A percentile compares a stretch with the other conserved stretches of the same genome.
Conservation (phyloP, 1,140 invertebrate species). For the Lanistes nyassanus region DNA sequence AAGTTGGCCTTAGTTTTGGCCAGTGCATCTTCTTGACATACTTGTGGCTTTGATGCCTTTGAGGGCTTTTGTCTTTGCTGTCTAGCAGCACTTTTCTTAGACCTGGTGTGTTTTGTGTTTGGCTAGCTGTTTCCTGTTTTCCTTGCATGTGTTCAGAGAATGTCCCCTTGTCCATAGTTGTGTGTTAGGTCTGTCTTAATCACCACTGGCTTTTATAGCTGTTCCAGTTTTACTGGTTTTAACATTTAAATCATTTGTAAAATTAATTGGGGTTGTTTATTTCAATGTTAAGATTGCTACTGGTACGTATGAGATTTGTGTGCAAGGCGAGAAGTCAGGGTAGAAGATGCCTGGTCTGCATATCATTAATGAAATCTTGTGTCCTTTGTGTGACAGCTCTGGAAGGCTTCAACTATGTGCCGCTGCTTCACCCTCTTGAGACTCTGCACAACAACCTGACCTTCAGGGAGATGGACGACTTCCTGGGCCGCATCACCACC, state of each 20-base stretch:
- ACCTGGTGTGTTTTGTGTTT: neutral
- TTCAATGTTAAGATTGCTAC: neutral
- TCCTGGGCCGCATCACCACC: constrained; percentile 71
- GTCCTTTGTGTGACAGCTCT: constrained; percentile 46
- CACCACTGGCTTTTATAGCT: neutral
- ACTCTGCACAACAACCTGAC: constrained; percentile 96
- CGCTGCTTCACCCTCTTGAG: constrained; percentile 91
- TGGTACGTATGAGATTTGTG: neutral
- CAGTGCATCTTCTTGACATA: too few species aligned
- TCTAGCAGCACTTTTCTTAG: too few species aligned
- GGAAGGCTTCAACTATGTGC: constrained; percentile 75
- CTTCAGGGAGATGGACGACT: constrained; percentile 86
- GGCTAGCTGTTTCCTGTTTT: neutral
- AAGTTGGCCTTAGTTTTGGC: too few species aligned
- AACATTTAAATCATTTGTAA: neutral
- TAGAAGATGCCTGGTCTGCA: neutral
- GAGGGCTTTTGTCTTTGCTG: too few species aligned
- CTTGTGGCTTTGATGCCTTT: too few species aligned
- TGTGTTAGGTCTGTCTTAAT: neutral
- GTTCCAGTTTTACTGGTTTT: neutral
- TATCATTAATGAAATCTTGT: neutral
- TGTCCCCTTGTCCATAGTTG: neutral
- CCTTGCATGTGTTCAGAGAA: neutral
- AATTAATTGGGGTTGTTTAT: neutral
- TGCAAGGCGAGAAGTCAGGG: neutral